phyloP scores from a whole-genome alignment of 2,888 invertebrate genomes.

The Rhopalosiphum nymphaeae region DNA sequence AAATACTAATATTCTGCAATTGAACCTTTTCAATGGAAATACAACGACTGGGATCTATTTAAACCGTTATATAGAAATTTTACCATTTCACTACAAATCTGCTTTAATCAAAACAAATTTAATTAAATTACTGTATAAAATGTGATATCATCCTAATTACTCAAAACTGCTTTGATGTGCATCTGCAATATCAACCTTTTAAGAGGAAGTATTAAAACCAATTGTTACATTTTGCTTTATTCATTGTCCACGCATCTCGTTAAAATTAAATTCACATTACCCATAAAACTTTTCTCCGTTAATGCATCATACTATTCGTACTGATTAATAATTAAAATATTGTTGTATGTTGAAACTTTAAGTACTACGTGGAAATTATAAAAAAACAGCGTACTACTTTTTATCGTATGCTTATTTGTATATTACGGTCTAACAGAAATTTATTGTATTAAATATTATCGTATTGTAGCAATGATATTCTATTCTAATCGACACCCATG shows the following conservation, averaged over 20 bases:
- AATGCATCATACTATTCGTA: background rate
- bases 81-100: background rate
- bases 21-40: background rate
- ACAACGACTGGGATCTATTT: background rate
- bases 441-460: background rate
- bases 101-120: background rate
- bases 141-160: background rate
- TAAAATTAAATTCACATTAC: background rate
- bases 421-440: background rate
- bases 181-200: background rate
- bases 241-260: background rate
- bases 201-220: background rate
- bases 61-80: background rate
- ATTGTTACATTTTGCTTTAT: background rate
- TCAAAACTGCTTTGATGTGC: background rate
- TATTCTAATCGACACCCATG: too few relatives aligned
- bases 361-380: background rate
- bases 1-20: background rate
- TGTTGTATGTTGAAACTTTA: background rate
- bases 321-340: constrained; percentile 5
- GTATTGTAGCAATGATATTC: background rate
- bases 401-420: background rate
- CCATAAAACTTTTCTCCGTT: background rate
- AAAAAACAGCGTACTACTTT: background rate
- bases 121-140: background rate